Conservation (phyloP, 1,140 invertebrate genomes). For the Cydia strobilella region DNA sequence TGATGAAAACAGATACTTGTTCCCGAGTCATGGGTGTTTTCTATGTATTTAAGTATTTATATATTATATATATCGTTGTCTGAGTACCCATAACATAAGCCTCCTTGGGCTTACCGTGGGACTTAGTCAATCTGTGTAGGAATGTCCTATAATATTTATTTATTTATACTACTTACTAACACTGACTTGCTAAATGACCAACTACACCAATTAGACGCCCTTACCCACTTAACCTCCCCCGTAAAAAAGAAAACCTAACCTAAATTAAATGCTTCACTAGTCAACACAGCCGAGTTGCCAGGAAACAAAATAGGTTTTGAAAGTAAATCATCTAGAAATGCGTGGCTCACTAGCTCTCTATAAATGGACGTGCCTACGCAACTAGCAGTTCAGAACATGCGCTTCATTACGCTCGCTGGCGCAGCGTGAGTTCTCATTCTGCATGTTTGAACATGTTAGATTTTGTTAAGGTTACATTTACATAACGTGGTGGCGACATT, state of each 20-base stretch:
- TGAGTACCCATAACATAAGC: too few relatives aligned
- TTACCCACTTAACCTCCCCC: not conserved
- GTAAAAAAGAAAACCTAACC: not conserved
- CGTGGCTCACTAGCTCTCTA: conserved; percentile 23
- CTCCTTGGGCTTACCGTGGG: too few relatives aligned
- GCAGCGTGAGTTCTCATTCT: conserved; percentile 26
- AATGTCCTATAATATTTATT: too few relatives aligned
- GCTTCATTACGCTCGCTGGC: conserved; percentile 18
- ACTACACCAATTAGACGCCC: not conserved
- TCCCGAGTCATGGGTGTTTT: too few relatives aligned
- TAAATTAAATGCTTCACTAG: conserved; percentile 10
- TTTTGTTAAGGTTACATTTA: conserved; percentile 7
- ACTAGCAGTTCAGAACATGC: conserved; percentile 18
- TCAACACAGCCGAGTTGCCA: conserved; percentile 14
- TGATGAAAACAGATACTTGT: too few relatives aligned
- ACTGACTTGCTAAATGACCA: not conserved
- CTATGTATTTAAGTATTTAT: too few relatives aligned
- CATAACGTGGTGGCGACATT: not conserved
- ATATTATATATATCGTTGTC: too few relatives aligned
- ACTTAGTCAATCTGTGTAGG: too few relatives aligned
- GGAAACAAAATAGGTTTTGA: conserved; percentile 30
- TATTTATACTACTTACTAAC: not conserved
- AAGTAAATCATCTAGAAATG: conserved; percentile 30
- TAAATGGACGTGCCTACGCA: conserved; percentile 23
- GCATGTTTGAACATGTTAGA: conserved; percentile 27